phyloP scores from a whole-genome alignment of 2,113 vertebrate species.

The Cyphomyrus discorhynchus region DNA sequence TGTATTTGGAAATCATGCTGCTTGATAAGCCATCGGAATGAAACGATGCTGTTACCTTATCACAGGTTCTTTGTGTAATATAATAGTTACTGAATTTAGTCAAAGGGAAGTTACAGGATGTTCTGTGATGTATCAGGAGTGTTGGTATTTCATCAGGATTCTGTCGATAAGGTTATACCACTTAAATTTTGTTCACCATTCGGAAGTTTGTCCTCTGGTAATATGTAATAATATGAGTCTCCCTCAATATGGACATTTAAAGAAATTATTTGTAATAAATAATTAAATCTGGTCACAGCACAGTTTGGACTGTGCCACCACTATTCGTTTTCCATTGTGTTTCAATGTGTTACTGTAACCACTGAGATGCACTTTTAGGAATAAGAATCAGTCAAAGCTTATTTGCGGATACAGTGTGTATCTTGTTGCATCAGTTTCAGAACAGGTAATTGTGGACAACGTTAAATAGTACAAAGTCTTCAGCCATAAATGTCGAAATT shows the following conservation, averaged over 20 bases:
- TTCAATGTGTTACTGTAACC: neutral
- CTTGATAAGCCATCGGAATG: neutral
- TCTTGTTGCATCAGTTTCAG: neutral
- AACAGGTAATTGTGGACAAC: neutral
- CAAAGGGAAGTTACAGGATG: neutral
- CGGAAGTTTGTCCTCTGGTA: neutral
- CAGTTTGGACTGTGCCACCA: neutral
- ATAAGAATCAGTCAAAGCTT: neutral
- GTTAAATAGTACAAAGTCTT: neutral
- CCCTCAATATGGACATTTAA: neutral
- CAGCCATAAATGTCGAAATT: neutral
- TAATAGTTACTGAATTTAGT: neutral
- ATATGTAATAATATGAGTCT: neutral
- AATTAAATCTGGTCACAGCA: neutral
- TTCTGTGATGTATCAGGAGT: neutral
- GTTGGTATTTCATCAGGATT: neutral
- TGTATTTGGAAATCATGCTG: neutral
- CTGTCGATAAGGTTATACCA: neutral
- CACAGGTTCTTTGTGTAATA: neutral
- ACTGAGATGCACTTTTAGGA: neutral
- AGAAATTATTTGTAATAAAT: neutral
- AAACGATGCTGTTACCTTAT: neutral
- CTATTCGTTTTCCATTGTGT: neutral
- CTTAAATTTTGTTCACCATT: neutral
- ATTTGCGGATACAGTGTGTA: neutral